These are phyloP conservation scores for Platorchestia sp. DNA, from an alignment of 1,140 invertebrate genomes.

Conservation along the genomic window DNA sequence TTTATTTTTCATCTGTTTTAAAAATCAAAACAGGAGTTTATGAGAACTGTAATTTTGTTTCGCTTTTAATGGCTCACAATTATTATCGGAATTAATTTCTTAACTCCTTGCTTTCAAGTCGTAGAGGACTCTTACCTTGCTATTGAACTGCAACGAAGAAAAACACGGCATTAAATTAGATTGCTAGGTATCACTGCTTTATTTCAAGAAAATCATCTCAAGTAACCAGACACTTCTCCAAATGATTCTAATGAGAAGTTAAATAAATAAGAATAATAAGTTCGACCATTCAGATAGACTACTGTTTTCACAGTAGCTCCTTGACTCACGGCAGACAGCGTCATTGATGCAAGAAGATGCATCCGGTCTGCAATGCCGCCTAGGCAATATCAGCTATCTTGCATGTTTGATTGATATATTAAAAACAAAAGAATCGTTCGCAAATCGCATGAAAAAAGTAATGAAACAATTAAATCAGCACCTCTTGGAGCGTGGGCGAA, in stretches of 20 bases:
- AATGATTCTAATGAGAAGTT: background rate
- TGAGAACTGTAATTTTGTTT: background rate
- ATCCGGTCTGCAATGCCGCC: too few species aligned
- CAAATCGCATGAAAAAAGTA: too few species aligned
- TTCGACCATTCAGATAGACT: background rate
- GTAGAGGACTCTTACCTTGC: conserved; percentile 23
- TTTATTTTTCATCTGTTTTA: background rate
- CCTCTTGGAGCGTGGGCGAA: too few species aligned
- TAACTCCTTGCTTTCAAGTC: background rate
- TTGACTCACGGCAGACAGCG: background rate
- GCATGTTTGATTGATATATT: too few species aligned
- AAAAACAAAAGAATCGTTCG: too few species aligned
- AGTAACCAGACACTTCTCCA: background rate
- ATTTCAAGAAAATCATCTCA: background rate
- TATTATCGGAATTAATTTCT: background rate
- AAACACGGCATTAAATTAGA: background rate
- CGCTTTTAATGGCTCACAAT: background rate
- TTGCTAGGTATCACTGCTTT: background rate
- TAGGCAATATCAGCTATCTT: too few species aligned
- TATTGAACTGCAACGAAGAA: conserved; percentile 52
- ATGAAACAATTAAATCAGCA: too few species aligned
- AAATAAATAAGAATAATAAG: background rate
- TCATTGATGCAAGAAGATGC: too few species aligned
- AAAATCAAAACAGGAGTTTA: background rate
- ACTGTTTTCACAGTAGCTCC: background rate